phyloP scores from a whole-genome alignment of 2,888 invertebrate genomes.

The Autographa pulchrina region DNA sequence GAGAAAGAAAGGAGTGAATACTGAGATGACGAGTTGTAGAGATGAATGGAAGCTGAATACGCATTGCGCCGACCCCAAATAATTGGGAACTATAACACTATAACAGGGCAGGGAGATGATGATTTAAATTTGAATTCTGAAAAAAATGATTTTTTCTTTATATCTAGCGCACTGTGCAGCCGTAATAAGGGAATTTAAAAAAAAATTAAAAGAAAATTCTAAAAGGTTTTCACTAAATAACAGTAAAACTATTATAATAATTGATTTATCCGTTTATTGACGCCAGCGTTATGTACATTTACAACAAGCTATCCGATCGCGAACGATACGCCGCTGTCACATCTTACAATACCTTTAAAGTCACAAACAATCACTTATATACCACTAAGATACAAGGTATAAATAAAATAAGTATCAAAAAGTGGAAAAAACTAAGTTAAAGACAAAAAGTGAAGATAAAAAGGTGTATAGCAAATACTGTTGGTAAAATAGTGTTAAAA shows the following conservation, averaged over 20 bases:
- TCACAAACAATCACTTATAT: conserved; percentile 53
- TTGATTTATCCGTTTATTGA: conserved; percentile 78
- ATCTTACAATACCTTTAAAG: conserved; percentile 50
- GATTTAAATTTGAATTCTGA: no score
- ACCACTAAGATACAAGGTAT: conserved; percentile 43
- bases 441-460: not conserved
- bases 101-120: no score
- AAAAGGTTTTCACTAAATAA: conserved; percentile 14
- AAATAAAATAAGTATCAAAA: conserved; percentile 39
- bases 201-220: no score
- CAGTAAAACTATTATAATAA: conserved; percentile 45
- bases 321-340: conserved; percentile 25
- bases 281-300: conserved; percentile 77
- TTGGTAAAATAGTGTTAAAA: not conserved
- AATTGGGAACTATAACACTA: no score
- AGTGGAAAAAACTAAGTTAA: conserved; percentile 34
- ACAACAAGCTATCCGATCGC: conserved; percentile 68
- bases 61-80: no score
- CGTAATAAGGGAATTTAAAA: no score
- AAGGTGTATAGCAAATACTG: not conserved
- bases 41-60: no score
- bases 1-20: no score
- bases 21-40: no score
- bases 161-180: no score
- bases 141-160: no score